Base-by-base conservation (phyloP, 2,888 invertebrate species). In the Hemistola chrysoprasaria region DNA sequence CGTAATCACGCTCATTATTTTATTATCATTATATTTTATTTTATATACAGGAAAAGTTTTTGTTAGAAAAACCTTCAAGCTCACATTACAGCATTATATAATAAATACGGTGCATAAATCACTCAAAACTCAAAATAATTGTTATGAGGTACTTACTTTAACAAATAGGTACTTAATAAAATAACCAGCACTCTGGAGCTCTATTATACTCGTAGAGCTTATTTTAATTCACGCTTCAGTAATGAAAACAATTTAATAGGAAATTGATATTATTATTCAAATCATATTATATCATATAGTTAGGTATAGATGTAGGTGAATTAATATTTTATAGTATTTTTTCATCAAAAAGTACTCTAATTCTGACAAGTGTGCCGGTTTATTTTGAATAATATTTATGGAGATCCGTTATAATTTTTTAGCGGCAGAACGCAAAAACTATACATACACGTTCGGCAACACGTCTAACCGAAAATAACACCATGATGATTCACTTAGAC, bases 41-140 rank as follows among this genome's bases (percentile, higher is more conserved):
- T 16, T 16, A 16, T n/a, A n/a, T 68, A 44, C 68, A 80, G 78
- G 79, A 81, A 83, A 71, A 67, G 55, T 78, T 79, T 79, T 82
- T 82, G 58, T 62, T 55, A 28, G 22, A 29, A 56, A 65, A 76
- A 67, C 78, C 74, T 81, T 77, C 72, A 59, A 55, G 56, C 50
- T 48, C 31, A 55, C 51, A 47, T 56, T 38, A 41, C 52, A 48
- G 34, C 46, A 40, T 57, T 27, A 37, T 23, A 25, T 11, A 57
- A 50, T 58, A 40, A 49, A 30, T 33, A 51, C 46, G 54, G 45
- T 54, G 36, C 16, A 47, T 51, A 33, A 37, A 37, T 37, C 24
- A 42, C 20, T 41, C 8, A 16, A 11, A 24, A 34, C n/a, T 11
- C 11, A 30, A 40, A n/a, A 16, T 33, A 38, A n/a, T n/a, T n/a